These are phyloP conservation scores for Poecile montanus DNA, from an alignment of 2,797 vertebrate species.

Conservation along the genomic window DNA sequence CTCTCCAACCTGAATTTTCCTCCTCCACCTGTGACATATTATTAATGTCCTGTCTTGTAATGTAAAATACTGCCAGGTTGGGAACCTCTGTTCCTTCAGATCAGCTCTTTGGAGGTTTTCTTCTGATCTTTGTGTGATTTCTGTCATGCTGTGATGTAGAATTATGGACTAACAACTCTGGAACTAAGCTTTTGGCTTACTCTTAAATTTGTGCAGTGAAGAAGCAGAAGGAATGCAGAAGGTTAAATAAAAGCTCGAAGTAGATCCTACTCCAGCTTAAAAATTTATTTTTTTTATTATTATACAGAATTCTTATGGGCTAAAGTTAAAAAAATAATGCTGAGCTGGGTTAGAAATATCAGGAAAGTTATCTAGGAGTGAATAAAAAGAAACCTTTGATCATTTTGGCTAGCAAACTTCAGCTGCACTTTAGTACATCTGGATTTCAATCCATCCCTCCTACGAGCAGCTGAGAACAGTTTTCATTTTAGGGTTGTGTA, in stretches of 20 bases:
- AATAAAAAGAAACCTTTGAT: neutral
- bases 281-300: neutral
- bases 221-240: neutral
- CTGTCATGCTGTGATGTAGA: constrained; percentile 2
- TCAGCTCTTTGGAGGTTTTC: constrained; percentile 40
- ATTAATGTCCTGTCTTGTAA: constrained; percentile 28
- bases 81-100: neutral
- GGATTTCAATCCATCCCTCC: neutral
- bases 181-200: neutral
- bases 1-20: neutral
- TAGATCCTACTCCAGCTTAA: neutral
- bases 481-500: neutral
- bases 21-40: neutral
- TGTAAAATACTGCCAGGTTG: neutral
- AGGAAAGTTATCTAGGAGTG: neutral
- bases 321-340: neutral
- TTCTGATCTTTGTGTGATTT: constrained; percentile 29
- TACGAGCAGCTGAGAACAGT: neutral
- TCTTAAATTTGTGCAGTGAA: neutral
- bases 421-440: neutral
- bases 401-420: neutral
- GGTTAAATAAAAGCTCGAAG: neutral
- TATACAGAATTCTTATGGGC: neutral
- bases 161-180: constrained; percentile 20
- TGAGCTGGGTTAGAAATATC: neutral